Percentiles rank a stretch among this genome's conserved stretches.
phyloP scores from a whole-genome alignment of 2,797 vertebrate species.

The Pygocentrus nattereri region DNA sequence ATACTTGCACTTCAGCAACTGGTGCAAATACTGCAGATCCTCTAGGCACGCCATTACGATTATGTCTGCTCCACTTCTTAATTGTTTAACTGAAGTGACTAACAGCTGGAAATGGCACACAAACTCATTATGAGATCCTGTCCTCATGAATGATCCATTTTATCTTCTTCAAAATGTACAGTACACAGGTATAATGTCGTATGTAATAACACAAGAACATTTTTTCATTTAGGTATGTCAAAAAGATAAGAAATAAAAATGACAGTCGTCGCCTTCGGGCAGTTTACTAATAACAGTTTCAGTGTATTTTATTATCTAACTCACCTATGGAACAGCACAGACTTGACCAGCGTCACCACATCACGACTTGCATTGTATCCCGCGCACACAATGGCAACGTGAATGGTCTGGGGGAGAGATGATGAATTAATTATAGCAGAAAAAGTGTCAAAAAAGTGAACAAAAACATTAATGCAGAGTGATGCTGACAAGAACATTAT shows the following conservation, averaged over 20 bases:
- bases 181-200: neutral
- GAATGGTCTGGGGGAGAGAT: slow-evolving; percentile 78
- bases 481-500: neutral
- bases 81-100: slow-evolving; percentile 54
- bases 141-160: slow-evolving; percentile 4
- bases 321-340: slow-evolving; percentile 88
- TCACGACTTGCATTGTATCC: slow-evolving; percentile 88
- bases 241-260: neutral
- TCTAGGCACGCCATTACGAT: slow-evolving; percentile 30
- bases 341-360: slow-evolving; percentile 88
- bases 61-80: slow-evolving; percentile 45
- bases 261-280: neutral
- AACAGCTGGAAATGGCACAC: slow-evolving; percentile 46
- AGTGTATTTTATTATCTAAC: neutral
- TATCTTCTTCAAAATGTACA: neutral
- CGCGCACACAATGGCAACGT: slow-evolving; percentile 87
- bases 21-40: slow-evolving; percentile 38
- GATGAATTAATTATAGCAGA: slow-evolving; percentile 11
- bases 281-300: neutral
- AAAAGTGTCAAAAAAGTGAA: neutral
- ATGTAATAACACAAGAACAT: neutral
- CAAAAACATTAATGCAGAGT: neutral
- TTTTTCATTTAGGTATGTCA: too few relatives aligned
- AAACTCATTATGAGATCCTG: slow-evolving; percentile 38
- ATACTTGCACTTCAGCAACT: slow-evolving; percentile 12